Conservation (phyloP, 2,888 invertebrate species). For the Eledone cirrhosa region DNA sequence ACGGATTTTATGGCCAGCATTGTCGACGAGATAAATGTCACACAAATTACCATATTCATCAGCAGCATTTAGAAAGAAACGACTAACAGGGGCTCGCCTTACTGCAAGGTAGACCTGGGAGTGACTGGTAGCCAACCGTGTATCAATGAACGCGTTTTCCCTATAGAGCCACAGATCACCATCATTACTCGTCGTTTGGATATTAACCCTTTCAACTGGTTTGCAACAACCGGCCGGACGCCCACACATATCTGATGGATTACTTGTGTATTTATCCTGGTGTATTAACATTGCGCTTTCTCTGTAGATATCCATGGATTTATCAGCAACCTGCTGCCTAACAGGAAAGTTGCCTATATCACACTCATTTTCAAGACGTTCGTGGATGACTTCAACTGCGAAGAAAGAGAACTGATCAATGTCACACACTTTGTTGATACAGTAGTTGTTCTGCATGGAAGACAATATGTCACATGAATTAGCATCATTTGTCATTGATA, state of each 20-base stretch:
- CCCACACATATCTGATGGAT: background rate
- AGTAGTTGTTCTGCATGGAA: constrained; percentile 24
- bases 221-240: constrained; percentile 19
- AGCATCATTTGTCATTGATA: background rate
- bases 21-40: background rate
- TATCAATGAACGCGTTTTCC: background rate
- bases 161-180: constrained; percentile 3
- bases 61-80: background rate
- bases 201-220: constrained; percentile 14
- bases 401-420: background rate
- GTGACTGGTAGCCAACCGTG: background rate
- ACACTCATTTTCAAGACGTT: background rate
- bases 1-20: background rate
- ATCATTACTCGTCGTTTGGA: background rate
- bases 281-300: background rate
- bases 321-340: background rate
- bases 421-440: constrained; percentile 21
- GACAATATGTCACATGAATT: background rate
- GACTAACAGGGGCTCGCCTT: background rate
- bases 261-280: background rate
- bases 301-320: constrained; percentile 4
- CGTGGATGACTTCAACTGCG: constrained; percentile 18
- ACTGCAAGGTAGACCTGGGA: background rate
- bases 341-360: constrained; percentile 8
- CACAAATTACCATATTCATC: constrained; percentile 25